Base-by-base conservation (phyloP, 2,888 invertebrate genomes). In the Papilio gigon region DNA sequence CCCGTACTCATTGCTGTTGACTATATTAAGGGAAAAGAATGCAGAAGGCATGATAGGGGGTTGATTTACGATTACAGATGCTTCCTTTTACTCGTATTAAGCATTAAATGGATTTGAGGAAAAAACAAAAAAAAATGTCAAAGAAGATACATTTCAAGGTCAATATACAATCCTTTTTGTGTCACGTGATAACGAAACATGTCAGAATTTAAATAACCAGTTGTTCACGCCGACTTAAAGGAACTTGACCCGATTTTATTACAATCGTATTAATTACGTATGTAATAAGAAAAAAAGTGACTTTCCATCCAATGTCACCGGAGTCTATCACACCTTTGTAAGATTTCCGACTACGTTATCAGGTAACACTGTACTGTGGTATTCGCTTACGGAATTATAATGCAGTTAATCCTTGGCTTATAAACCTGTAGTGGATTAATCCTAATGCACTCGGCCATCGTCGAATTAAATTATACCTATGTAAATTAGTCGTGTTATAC, bases 181-280 rank as follows among this genome's bases (percentile, higher is more conserved):
- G n/a, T 37, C 37, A 25, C 35, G 35, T 63, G 27, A 35, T 35
- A 63, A 20, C 14, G 35, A 61, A 50, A 61, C 67, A 37, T 50
- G 25, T 22, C 40, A 35, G 44, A 61, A 61, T 67, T 61, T 65
- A 60, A 44, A 63, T 40, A 68, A 68, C 68, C 58, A 30, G 63
- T 68, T 63, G 60, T 61, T 35, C 44, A 30, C 20, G 56, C 17
- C 17, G 35, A 35, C 56, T 65, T 61, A 20, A 63, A 68, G 61
- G 63, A 68, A 63, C 68, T 68, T 68, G 63, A 68, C 63, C 68
- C 47, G 56, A 63, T 63, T 68, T 68, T 63, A 56, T 67, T 62
- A 63, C 58, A 63, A 63, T 44, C 27, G 27, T 59, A 63, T 47
- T 68, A 63, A 68, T 63, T 63, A 59, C 17, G 42, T n/a, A 22